Evolutionary conservation across 2,888 invertebrate species (phyloP).

Genomic region (Buathra laborator): DNA sequence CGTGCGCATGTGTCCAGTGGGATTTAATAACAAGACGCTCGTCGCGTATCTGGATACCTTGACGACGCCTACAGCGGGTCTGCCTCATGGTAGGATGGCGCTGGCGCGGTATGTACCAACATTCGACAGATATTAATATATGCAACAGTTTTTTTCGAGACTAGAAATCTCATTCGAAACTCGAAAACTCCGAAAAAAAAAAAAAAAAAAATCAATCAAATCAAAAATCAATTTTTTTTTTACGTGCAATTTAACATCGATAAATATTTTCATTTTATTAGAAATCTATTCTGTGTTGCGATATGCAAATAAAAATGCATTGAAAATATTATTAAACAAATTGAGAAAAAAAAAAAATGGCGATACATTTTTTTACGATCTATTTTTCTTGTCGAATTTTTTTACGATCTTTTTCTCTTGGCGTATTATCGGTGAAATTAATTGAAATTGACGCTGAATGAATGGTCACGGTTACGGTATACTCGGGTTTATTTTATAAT

Average conservation of each 20-base stretch:
- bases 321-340: too few relatives aligned
- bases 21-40: conserved; percentile 82
- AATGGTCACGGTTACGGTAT: background rate
- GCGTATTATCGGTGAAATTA: background rate
- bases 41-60: conserved; percentile 86
- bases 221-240: too few relatives aligned
- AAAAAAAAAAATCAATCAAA: too few relatives aligned
- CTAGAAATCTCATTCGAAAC: background rate
- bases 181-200: too few relatives aligned
- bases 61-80: conserved; percentile 86
- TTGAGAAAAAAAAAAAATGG: too few relatives aligned
- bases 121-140: conserved; percentile 30
- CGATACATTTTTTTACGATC: background rate
- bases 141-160: background rate
- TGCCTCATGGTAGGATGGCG: conserved; percentile 90
- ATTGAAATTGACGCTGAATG: too few relatives aligned
- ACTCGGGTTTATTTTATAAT: background rate
- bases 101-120: conserved; percentile 87
- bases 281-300: background rate
- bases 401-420: too few relatives aligned
- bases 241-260: too few relatives aligned
- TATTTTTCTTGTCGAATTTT: too few relatives aligned
- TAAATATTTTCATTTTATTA: too few relatives aligned
- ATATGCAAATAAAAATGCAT: background rate
- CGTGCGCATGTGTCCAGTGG: conserved; percentile 85